Base-by-base conservation (phyloP, 2,113 vertebrate species). In the Otus sunia region DNA sequence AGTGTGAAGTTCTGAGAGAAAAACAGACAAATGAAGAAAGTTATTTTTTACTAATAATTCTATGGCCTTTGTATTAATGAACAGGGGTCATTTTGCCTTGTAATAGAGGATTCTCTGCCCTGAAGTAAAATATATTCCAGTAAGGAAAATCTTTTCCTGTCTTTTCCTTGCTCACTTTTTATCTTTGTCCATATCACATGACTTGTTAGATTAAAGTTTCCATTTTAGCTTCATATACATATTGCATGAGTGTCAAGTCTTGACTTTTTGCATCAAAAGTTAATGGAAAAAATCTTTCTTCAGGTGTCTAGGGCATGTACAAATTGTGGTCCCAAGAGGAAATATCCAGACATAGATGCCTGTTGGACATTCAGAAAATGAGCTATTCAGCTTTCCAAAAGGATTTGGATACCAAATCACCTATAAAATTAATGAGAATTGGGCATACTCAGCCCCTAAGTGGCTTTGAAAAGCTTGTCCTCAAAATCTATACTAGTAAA, bases 381-480 rank as follows among this genome's bases (percentile, higher is more conserved):
- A 96, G 47, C 30, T 91, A 59, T 83, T 86, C 50, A 41, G 62
- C 55, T 88, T 91, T 95, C 92, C 74, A 88, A 85, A 43, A 55
- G 74, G 84, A 90, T 94, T 83, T 88, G 68, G 74, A 83, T 94
- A 86, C 50, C n/a, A 12, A 90, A 29, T 82, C 50, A 90, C 55
- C 67, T 92, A 90, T 96, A 95, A 95, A 96, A 95, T 96, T 96
- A 96, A 96, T 96, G 91, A 97, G 89, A 96, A 91, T 74, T 90
- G 89, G 66, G 87, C 47, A 92, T 88, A 76, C 41, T 92, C 67
- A 76, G 47, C 67, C 71, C 88, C 63, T 90, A 96, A 95, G 92
- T 96, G 87, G n/a, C 55, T 97, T 77, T 95, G 71, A 93, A 91
- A 94, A 90, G 27, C 71, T 87, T 95, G 78, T 73, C 62, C 63